Conservation (phyloP, 2,797 vertebrate genomes). For the Enteromius argenteus region DNA sequence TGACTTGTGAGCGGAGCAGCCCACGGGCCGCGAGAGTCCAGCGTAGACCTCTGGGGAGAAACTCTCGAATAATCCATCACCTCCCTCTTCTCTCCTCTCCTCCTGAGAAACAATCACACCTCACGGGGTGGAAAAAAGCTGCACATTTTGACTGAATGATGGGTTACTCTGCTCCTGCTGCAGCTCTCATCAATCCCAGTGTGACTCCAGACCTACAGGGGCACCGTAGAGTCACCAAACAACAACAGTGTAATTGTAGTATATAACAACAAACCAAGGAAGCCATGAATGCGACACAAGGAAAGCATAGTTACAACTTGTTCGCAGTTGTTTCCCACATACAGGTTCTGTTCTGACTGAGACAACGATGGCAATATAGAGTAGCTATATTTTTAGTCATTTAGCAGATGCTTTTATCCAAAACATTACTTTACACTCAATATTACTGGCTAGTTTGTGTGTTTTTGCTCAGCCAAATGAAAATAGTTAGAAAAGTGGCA, state of each 20-base stretch:
- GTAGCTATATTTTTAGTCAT: no score
- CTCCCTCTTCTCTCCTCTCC: slow-evolving; percentile 7
- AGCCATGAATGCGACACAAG: slow-evolving; percentile 19
- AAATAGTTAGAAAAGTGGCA: neutral
- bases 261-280: neutral
- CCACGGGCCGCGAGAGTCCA: slow-evolving; percentile 27
- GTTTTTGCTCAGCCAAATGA: neutral
- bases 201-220: slow-evolving; percentile 6
- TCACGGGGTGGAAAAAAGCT: slow-evolving; percentile 34
- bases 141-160: slow-evolving; percentile 51
- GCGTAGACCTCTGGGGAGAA: slow-evolving; percentile 37
- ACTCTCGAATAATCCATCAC: slow-evolving; percentile 37
- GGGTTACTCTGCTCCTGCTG: slow-evolving; percentile 38
- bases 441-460: no score
- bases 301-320: slow-evolving; percentile 38
- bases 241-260: neutral
- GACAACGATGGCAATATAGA: no score
- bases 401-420: no score
- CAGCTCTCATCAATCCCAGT: slow-evolving; percentile 46
- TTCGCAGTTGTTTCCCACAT: neutral
- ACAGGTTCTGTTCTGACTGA: neutral
- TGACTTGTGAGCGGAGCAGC: slow-evolving; percentile 14
- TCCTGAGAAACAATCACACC: slow-evolving; percentile 42
- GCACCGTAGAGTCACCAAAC: neutral
- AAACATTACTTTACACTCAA: neutral